A percentile compares a stretch with the other conserved stretches of the same genome.
These are phyloP conservation scores for Cabera pusaria DNA, from an alignment of 2,888 invertebrate genomes.

Conservation along the genomic window DNA sequence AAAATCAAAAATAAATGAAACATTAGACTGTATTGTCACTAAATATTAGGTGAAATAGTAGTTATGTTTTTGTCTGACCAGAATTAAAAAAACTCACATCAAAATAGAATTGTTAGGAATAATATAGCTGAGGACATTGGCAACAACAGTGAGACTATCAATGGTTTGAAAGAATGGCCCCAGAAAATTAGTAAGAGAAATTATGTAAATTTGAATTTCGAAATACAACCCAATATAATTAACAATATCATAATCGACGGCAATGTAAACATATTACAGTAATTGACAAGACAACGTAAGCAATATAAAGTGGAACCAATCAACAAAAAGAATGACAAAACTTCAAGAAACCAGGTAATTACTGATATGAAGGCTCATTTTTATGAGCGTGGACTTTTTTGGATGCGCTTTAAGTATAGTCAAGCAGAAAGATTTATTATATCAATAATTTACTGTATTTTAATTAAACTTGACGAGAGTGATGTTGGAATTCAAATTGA, in stretches of 20 bases:
- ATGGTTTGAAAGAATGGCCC: no score
- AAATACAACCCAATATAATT: neutral
- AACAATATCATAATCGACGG: conserved; percentile 1
- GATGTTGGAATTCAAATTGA: conserved; percentile 21
- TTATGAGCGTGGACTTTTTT: conserved; percentile 13
- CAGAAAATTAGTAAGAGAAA: no score
- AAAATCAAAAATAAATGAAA: no score
- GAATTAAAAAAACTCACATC: no score
- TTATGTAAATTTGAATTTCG: no score
- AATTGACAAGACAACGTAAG: conserved; percentile 13
- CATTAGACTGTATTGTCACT: no score
- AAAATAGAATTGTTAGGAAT: no score
- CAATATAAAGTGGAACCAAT: conserved; percentile 14
- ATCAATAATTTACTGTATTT: conserved; percentile 18
- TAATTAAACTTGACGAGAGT: conserved; percentile 22
- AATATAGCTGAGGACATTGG: no score
- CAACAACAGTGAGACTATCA: no score
- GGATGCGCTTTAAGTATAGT: conserved; percentile 18
- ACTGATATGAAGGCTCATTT: conserved; percentile 10
- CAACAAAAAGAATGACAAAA: conserved; percentile 14
- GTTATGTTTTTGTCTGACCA: no score
- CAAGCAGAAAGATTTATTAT: conserved; percentile 15
- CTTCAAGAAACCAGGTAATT: conserved; percentile 18
- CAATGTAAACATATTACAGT: neutral
- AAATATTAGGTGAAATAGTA: no score